Evolutionary conservation across 1,140 invertebrate genomes (phyloP), one percentile per base, ranked within the genome.

Genomic region (Panagrolaimus sp.): DNA sequence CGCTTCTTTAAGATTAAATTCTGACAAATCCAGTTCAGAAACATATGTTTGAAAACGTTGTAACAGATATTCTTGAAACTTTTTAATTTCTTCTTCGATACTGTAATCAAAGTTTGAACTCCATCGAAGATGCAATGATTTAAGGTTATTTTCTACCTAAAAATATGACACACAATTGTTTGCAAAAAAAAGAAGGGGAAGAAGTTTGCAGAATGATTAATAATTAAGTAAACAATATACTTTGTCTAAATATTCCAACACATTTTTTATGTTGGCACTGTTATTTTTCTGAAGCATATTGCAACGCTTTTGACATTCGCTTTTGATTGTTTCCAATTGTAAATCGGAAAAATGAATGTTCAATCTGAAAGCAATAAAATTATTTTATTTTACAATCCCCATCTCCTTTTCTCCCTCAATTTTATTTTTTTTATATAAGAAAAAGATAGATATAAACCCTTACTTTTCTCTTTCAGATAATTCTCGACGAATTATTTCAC

Each of bases 31-130:
- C 12, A 58, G 52, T 28, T 58, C 21, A 14, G 21, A 12, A n/a
- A 58, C 52, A 58, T 26, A 58, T 26, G 52, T 58, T 21, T 58
- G 52, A 58, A 58, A 58, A 28, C 52, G 52, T 21, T 58, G 10
- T 26, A 58, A 58, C 21, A 58, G 3, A 4, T 58, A 10, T 12
- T 10, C 52, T 58, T 58, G 21, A 58, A 58, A 28, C 14, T 58
- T 21, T 21, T 58, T 17, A 12, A 58, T 28, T 58, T n/a, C 17
- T 58, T 58, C 28, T 21, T 58, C 52, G 4, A 58, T 12, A 12
- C 17, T n/a, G 52, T 58, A 58, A 10, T 58, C 52, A 21, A 21
- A 58, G 21, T 21, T 28, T 26, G 52, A 28, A 26, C 21, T 26
- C 52, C 52, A 58, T 12, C 28, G 52, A 58, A 12, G 10, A 28